Evolutionary conservation across 2,113 vertebrate species (phyloP), one percentile per base, ranked within the genome.

Genomic region (Macrotis lagotis): DNA sequence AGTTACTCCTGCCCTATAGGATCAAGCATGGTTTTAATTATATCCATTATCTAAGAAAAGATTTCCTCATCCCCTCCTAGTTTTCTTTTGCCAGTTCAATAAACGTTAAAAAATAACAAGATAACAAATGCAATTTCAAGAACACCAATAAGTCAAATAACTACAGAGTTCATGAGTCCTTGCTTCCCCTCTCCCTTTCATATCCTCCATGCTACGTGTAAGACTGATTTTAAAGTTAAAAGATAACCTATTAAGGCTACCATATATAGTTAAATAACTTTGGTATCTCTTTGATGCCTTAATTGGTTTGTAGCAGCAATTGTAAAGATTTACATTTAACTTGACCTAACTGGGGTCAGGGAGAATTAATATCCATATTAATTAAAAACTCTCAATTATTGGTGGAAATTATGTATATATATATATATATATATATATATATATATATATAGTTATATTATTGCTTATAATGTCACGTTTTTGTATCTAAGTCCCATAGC

Each of bases 51-150:
- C 88, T 96, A 25, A 50, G 31, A 48, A 94, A 55, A 53, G 5
- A 55, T 88, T 91, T 94, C 93, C 91, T 16, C 0, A 8, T 95
- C 92, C 95, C 89, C 14, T 91, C 48, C 14, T 88, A 0, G 28
- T 12, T 74, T 90, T 94, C 44, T 0, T 16, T 51, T 95, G n/a
- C 8, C 26, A 22, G 3, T 94, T 96, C 9, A 66, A n/a, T 96
- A 96, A 92, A 94, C 37, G 92, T 94, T 97, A 92, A 97, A 96
- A 97, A 96, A 2, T 55, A 92, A 14, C 88, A 92, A 74, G 50
- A 48, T 88, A 10, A 2, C 55, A 96, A 97, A 93, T 95, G 52
- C 0, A 94, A 96, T 90, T 91, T 92, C n/a, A n/a, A n/a, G 93
- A 66, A 91, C 89, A 94, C 88, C 91, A 25, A 0, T 0, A 0